phyloP scores from a whole-genome alignment of 2,113 vertebrate species.

The Athene cunicularia region DNA sequence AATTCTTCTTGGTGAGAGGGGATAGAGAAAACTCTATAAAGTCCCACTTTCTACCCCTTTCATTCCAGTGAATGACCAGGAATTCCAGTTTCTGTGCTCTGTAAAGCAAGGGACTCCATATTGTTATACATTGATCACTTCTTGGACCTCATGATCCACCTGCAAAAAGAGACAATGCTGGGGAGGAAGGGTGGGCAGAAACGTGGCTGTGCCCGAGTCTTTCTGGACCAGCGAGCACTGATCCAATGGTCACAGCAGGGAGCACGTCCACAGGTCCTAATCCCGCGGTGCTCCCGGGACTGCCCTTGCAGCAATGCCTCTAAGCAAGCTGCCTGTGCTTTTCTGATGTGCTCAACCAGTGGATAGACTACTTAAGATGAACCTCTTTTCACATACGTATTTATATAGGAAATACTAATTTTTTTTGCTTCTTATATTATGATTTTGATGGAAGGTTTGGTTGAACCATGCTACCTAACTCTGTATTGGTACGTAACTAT shows the following conservation, averaged over 20 bases:
- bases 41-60: background rate
- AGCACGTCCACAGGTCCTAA: background rate
- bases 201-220: background rate
- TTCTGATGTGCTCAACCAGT: background rate
- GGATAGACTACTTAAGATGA: background rate
- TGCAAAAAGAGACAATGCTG: background rate
- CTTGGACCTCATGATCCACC: background rate
- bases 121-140: background rate
- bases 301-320: background rate
- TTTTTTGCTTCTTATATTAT: background rate
- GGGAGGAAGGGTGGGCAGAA: background rate
- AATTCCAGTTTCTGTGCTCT: background rate
- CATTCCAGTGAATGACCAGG: background rate
- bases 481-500: background rate
- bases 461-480: fast-evolving
- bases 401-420: background rate
- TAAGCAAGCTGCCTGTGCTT: background rate
- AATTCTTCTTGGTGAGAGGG: background rate
- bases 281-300: background rate
- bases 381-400: background rate
- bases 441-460: background rate
- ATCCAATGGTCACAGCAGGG: background rate
- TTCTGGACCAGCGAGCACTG: background rate
- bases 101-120: background rate
- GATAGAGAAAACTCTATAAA: background rate